Evolutionary conservation across 2,888 invertebrate species (phyloP).

Genomic region (Seira ritae): DNA sequence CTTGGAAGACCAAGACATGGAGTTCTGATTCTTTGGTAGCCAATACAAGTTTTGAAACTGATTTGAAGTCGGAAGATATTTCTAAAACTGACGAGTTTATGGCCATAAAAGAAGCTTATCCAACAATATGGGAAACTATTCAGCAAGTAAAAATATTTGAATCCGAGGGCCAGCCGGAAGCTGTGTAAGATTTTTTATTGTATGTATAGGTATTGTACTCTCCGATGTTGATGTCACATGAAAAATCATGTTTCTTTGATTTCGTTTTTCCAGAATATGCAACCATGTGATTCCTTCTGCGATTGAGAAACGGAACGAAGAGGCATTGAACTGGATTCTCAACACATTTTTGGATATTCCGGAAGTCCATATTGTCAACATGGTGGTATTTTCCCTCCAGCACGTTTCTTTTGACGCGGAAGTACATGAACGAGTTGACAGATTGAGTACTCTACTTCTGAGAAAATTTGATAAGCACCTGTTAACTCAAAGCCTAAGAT

Average conservation of each 20-base stretch:
- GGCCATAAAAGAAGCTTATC: constrained; percentile 45
- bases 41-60: background rate
- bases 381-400: constrained; percentile 41
- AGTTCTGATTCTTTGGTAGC: constrained; percentile 29
- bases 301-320: constrained; percentile 51
- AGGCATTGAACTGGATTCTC: constrained; percentile 65
- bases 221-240: no score
- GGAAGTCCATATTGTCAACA: constrained; percentile 59
- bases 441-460: constrained; percentile 52
- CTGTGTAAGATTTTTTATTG: constrained; percentile 61
- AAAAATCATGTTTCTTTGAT: constrained; percentile 3
- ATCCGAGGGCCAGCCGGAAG: constrained; percentile 70
- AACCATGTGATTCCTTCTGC: constrained; percentile 67
- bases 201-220: no score
- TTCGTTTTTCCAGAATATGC: constrained; percentile 63
- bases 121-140: constrained; percentile 52
- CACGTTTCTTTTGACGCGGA: background rate
- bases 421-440: background rate
- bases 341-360: constrained; percentile 69
- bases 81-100: constrained; percentile 23
- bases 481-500: constrained; percentile 47
- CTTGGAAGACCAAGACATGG: constrained; percentile 65
- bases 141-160: constrained; percentile 64
- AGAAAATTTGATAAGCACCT: constrained; percentile 62
- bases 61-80: background rate